phyloP scores from a whole-genome alignment of 2,888 invertebrate genomes.

The Machimus atricapillus region DNA sequence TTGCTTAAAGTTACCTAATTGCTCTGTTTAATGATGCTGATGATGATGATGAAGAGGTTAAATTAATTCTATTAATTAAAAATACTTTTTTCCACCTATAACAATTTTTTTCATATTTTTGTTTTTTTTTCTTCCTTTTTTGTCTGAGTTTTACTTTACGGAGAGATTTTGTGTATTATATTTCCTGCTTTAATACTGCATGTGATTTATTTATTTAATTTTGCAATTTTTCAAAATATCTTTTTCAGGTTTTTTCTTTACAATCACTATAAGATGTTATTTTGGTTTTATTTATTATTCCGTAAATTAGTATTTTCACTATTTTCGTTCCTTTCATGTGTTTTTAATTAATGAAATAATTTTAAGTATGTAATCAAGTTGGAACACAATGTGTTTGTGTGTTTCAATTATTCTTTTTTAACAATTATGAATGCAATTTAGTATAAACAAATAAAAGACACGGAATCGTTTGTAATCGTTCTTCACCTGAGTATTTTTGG shows the following conservation, averaged over 20 bases:
- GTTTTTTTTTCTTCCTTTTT: neutral
- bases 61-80: constrained; percentile 24
- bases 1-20: constrained; percentile 23
- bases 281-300: neutral
- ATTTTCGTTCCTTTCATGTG: neutral
- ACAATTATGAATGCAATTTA: neutral
- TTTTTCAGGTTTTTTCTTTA: neutral
- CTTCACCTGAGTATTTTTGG: neutral
- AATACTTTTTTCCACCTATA: constrained; percentile 10
- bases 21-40: neutral
- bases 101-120: neutral
- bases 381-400: neutral
- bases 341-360: neutral
- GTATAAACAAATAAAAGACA: neutral
- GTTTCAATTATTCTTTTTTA: neutral
- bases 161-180: neutral
- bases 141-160: neutral
- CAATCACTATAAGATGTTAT: neutral
- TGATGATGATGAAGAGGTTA: neutral
- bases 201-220: neutral
- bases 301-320: neutral
- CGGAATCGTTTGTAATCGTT: neutral
- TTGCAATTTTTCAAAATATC: neutral
- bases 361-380: neutral
- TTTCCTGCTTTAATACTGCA: neutral